Evolutionary conservation across 2,888 invertebrate genomes (phyloP).

Genomic region (Hipparchia sbordonii): DNA sequence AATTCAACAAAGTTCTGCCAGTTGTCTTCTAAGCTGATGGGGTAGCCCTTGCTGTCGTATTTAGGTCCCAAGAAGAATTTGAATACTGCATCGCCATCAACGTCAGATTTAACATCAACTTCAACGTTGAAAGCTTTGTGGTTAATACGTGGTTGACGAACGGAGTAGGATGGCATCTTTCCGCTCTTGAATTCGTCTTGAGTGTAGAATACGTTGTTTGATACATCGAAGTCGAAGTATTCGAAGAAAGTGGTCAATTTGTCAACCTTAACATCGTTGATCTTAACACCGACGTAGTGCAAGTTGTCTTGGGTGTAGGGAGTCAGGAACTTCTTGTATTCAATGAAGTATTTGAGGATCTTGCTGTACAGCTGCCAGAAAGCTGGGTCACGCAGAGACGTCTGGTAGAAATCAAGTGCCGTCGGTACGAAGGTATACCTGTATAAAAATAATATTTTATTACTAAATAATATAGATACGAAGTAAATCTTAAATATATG

Average conservation of each 20-base stretch:
- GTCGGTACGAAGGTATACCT: constrained; percentile 79
- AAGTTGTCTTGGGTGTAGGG: constrained; percentile 84
- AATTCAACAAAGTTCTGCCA: constrained; percentile 84
- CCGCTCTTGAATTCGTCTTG: constrained; percentile 60
- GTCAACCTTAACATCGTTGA: constrained; percentile 84
- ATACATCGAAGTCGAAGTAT: constrained; percentile 84
- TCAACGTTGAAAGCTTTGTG: constrained; percentile 86
- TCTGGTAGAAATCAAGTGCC: constrained; percentile 84
- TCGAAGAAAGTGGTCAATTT: constrained; percentile 86
- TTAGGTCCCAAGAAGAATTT: constrained; percentile 88
- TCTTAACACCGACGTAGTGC: constrained; percentile 82
- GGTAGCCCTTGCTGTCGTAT: constrained; percentile 82
- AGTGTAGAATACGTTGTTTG: constrained; percentile 73
- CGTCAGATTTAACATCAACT: constrained; percentile 83
- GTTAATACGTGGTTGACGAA: constrained; percentile 87
- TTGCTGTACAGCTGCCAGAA: constrained; percentile 87
- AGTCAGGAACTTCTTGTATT: constrained; percentile 82
- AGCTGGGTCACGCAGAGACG: constrained; percentile 87
- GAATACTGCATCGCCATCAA: constrained; percentile 81
- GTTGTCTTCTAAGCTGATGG: constrained; percentile 78
- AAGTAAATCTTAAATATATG: not conserved
- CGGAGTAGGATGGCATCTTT: constrained; percentile 70
- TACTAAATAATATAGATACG: not conserved
- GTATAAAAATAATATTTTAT: constrained; percentile 42
- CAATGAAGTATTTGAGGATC: constrained; percentile 80